Evolutionary conservation across 2,888 invertebrate species (phyloP), one percentile per base, ranked within the genome.

Genomic region (Dorcus hopei): DNA sequence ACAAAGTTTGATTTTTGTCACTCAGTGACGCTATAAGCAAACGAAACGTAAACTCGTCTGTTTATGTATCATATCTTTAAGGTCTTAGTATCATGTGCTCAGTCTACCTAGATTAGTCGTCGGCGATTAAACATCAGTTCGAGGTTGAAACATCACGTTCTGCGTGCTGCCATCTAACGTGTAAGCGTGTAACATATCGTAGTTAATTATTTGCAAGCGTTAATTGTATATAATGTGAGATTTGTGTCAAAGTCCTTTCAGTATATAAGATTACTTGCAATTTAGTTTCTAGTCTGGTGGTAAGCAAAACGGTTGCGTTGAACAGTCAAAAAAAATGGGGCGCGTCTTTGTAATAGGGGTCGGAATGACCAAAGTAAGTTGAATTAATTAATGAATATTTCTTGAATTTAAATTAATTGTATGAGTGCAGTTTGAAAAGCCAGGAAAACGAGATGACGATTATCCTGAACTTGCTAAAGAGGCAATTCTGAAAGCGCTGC

Each of bases 401-500:
- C 54, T 59, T 16, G 52, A 52, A 55, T 53, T 47, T 43, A 48
- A 33, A 54, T 50, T 5, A 51, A 41, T 47, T 57, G 42, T 33
- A 50, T 54, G 49, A 63, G 71, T 74, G 5, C 65, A 89, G 86
- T 99, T 99, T 80, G 91, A 94, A 73, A 98, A 97, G 79, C 98
- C 98, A 49, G 95, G 92, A 52, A 82, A 83, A 50, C 80, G 87
- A 55, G 83, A 88, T 52, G 83, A 88, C 52, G 97, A 98, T 78
- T 99, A 98, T 77, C 97, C 98, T 0, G 90, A 95, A 68, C 88
- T 97, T 86, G 97, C 92, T 11, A 91, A 92, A 72, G 97, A 98
- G 81, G 93, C 97, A 1, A 91, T 96, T 0, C 83, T 84, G 9
- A 92, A 91, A 65, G 98, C 98, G 9, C 79, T 97, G 6, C 79